Evolutionary conservation across 2,888 invertebrate genomes (phyloP).

Genomic region (Harpalus rufipes): DNA sequence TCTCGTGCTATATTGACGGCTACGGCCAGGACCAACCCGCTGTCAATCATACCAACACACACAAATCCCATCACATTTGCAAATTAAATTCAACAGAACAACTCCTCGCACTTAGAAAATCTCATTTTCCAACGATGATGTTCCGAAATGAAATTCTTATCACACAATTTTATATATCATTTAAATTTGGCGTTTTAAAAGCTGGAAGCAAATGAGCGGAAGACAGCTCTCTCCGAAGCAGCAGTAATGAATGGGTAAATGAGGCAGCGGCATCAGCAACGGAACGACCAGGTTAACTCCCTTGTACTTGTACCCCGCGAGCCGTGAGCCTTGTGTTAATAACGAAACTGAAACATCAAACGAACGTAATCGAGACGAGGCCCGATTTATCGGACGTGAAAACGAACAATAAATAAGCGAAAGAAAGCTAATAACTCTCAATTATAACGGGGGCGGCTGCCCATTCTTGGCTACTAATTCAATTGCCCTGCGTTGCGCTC

Average conservation of each 20-base stretch:
- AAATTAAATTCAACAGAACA: neutral
- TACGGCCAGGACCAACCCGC: conserved; percentile 43
- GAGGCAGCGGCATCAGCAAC: conserved; percentile 37
- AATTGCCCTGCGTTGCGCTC: conserved; percentile 68
- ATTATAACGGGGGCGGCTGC: conserved; percentile 70
- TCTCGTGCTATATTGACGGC: conserved; percentile 48
- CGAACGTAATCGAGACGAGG: conserved; percentile 56
- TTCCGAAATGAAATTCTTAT: conserved; percentile 23
- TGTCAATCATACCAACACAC: conserved; percentile 55
- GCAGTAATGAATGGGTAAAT: conserved; percentile 63
- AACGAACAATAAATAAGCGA: conserved; percentile 66
- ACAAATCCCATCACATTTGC: neutral
- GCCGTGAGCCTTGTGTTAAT: conserved; percentile 33
- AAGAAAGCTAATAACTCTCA: conserved; percentile 72
- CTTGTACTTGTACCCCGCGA: neutral
- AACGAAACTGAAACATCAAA: conserved; percentile 64
- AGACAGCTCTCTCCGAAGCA: conserved; percentile 19
- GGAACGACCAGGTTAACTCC: conserved; percentile 18
- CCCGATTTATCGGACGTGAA: conserved; percentile 61
- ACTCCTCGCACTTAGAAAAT: conserved; percentile 14
- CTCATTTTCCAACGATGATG: conserved; percentile 8
- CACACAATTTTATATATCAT: conserved; percentile 31
- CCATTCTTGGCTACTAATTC: conserved; percentile 71
- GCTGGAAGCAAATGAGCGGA: conserved; percentile 29
- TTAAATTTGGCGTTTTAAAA: conserved; percentile 41